phyloP scores from a whole-genome alignment of 2,888 invertebrate genomes.

The Pyrocoelia pectoralis region DNA sequence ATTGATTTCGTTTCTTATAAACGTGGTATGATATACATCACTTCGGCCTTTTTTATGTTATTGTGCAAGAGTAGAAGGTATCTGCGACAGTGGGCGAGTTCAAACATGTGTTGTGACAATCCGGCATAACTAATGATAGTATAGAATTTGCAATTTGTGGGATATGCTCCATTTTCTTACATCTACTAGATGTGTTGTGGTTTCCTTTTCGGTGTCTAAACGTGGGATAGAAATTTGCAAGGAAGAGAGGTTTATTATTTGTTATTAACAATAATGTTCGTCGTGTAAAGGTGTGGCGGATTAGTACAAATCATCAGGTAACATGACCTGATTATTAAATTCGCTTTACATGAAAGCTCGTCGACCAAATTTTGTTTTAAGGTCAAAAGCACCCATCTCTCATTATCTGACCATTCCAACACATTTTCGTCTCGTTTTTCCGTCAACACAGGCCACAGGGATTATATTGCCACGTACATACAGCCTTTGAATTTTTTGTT shows the following conservation, averaged over 20 bases:
- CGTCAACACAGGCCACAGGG: too few species aligned
- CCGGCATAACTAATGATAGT: constrained; percentile 30
- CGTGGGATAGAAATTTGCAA: constrained; percentile 2
- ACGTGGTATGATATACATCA: not conserved
- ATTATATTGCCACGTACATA: too few species aligned
- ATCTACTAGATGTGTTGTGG: not conserved
- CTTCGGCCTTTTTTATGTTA: not conserved
- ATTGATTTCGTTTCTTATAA: not conserved
- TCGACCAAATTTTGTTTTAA: too few species aligned
- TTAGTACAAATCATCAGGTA: too few species aligned
- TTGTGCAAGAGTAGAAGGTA: not conserved
- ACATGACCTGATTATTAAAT: too few species aligned
- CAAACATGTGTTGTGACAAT: constrained; percentile 27
- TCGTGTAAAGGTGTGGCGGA: too few species aligned
- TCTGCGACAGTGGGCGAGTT: constrained; percentile 27
- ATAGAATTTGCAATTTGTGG: constrained; percentile 30
- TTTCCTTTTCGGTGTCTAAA: constrained; percentile 1
- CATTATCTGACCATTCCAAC: too few species aligned
- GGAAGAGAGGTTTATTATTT: not conserved
- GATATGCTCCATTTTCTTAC: constrained; percentile 20
- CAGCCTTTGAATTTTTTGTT: too few species aligned
- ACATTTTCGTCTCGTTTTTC: too few species aligned
- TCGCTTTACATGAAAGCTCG: too few species aligned
- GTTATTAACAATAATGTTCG: too few species aligned
- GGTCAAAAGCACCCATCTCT: too few species aligned